A percentile compares a stretch with the other conserved stretches of the same genome.
These are phyloP conservation scores for Peromyscus polionotus DNA, from an alignment of 2,113 vertebrate genomes.

Conservation along the genomic window DNA sequence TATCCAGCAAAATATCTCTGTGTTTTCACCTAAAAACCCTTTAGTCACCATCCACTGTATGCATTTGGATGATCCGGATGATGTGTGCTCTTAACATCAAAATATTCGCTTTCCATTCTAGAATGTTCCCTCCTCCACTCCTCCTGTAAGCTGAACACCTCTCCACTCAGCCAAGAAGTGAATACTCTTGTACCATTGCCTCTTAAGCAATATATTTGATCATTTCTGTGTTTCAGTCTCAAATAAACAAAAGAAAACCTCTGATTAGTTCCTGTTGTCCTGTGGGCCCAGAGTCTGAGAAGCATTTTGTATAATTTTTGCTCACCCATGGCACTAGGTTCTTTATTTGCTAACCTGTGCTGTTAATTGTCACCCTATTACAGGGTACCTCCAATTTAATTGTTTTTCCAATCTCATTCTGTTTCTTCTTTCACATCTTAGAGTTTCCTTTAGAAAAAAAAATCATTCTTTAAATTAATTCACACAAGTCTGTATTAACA, in stretches of 20 bases:
- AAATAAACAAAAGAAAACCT: constrained; percentile 3
- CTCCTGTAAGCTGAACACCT: too few species aligned
- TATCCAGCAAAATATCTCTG: constrained; percentile 20
- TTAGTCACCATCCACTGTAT: neutral
- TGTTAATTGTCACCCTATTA: neutral
- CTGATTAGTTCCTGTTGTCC: neutral
- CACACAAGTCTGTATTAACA: neutral
- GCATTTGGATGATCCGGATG: too few species aligned
- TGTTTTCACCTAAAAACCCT: constrained; percentile 16
- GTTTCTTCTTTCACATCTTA: neutral
- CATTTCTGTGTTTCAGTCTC: constrained; percentile 16
- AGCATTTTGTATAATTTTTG: neutral
- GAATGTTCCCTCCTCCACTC: neutral
- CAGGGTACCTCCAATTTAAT: neutral
- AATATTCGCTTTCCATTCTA: neutral
- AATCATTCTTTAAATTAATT: neutral
- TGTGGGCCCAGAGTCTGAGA: constrained; percentile 4
- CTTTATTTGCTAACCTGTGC: neutral
- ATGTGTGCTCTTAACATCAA: neutral
- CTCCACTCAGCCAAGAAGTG: neutral
- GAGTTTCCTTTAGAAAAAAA: neutral
- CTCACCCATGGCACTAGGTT: neutral
- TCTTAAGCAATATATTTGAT: neutral
- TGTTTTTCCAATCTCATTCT: neutral
- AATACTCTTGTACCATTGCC: neutral